These are phyloP conservation scores for Ylistrum balloti DNA, from an alignment of 1,140 invertebrate species.

Conservation along the genomic window DNA sequence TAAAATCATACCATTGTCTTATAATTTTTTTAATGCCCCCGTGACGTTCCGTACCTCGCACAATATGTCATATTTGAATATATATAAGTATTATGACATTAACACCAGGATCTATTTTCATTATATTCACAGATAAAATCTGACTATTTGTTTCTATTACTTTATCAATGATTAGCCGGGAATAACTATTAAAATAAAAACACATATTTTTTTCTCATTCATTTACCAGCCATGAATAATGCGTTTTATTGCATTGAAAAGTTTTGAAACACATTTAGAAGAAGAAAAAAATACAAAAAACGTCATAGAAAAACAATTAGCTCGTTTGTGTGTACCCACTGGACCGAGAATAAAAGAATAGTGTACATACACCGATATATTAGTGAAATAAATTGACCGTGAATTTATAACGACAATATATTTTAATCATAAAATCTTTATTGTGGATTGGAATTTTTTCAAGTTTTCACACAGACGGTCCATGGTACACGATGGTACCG, in stretches of 20 bases:
- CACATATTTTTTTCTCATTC: not conserved
- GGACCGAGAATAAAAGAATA: not conserved
- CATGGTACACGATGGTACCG: not conserved
- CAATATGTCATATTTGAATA: not conserved
- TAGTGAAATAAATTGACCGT: slow-evolving; percentile 7
- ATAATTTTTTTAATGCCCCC: not conserved
- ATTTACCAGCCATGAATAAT: not conserved
- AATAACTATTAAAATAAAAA: not conserved
- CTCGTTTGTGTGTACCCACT: not conserved
- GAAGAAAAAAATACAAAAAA: not conserved
- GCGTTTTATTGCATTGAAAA: slow-evolving; percentile 30
- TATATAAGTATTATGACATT: not conserved
- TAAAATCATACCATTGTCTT: not conserved
- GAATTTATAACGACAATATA: slow-evolving; percentile 23
- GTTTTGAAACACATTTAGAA: slow-evolving; percentile 26
- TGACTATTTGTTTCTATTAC: not conserved
- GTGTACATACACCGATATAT: not conserved
- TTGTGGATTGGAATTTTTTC: slow-evolving; percentile 8
- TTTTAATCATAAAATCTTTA: slow-evolving; percentile 36
- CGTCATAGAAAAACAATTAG: not conserved
- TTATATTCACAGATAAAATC: not conserved
- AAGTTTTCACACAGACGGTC: not conserved
- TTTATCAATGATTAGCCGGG: not conserved
- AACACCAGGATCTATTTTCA: not conserved
- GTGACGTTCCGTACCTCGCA: not conserved